phyloP scores from a whole-genome alignment of 2,888 invertebrate genomes.

The Tethea ocularis region DNA sequence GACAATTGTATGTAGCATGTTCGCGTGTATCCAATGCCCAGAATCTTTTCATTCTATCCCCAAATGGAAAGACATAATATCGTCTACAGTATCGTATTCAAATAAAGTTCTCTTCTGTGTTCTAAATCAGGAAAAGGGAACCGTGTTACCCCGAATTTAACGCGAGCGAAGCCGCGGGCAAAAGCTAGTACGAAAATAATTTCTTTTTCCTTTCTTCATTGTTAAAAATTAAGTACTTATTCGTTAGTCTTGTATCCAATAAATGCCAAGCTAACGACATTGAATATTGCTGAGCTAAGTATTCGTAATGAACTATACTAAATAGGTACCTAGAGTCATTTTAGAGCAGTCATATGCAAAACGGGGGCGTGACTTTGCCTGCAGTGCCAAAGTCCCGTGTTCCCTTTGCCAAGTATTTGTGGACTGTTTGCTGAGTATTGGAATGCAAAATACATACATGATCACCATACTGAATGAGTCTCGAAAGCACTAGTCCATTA shows the following conservation, averaged over 20 bases:
- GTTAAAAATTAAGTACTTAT: background rate
- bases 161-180: too few species aligned
- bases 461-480: conserved; percentile 17
- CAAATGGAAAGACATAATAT: too few species aligned
- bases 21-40: too few species aligned
- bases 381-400: conserved; percentile 55
- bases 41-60: too few species aligned
- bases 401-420: conserved; percentile 60
- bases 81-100: too few species aligned
- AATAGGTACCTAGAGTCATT: conserved; percentile 37
- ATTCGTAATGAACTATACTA: conserved; percentile 24
- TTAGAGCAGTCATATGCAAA: conserved; percentile 43
- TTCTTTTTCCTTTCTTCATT: background rate
- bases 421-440: conserved; percentile 40
- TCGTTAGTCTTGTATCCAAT: background rate
- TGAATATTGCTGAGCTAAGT: background rate
- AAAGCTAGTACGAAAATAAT: too few species aligned
- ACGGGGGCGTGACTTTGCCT: conserved; percentile 54
- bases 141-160: too few species aligned
- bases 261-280: background rate
- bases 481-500: background rate
- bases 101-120: too few species aligned
- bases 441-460: conserved; percentile 28
- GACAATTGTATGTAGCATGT: too few species aligned
- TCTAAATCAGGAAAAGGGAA: too few species aligned